Conservation (phyloP, 2,797 vertebrate species). For the Rhynchonycteris naso region DNA sequence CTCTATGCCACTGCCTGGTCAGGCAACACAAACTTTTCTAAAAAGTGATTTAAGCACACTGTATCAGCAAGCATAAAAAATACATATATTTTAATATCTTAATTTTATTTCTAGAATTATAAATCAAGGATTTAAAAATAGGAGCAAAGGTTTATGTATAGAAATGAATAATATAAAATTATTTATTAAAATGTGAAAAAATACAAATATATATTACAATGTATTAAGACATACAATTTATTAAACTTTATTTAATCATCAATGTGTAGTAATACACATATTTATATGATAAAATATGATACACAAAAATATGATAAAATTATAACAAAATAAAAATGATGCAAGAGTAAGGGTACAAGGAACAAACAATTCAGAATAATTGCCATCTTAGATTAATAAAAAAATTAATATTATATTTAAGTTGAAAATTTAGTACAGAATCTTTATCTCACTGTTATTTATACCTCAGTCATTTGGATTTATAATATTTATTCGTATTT, state of each 20-base stretch:
- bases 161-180: not conserved
- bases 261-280: not conserved
- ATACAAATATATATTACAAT: not conserved
- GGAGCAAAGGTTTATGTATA: not conserved
- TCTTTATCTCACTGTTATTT: not conserved
- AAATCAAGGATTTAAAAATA: not conserved
- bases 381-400: not conserved
- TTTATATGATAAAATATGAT: too few species aligned
- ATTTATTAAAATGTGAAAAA: not conserved
- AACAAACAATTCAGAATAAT: not conserved
- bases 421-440: not conserved
- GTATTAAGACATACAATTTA: not conserved
- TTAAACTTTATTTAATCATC: not conserved
- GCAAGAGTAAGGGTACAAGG: not conserved
- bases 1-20: too few species aligned
- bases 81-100: not conserved
- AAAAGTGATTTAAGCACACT: not conserved
- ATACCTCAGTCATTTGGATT: not conserved
- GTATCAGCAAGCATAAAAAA: not conserved
- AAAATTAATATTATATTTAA: not conserved
- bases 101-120: not conserved
- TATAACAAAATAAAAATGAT: not conserved
- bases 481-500: constrained; percentile 9
- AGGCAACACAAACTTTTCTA: not conserved
- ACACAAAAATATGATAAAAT: not conserved